phyloP scores from a whole-genome alignment of 1,140 invertebrate genomes.

The Alviniconcha marisindica region DNA sequence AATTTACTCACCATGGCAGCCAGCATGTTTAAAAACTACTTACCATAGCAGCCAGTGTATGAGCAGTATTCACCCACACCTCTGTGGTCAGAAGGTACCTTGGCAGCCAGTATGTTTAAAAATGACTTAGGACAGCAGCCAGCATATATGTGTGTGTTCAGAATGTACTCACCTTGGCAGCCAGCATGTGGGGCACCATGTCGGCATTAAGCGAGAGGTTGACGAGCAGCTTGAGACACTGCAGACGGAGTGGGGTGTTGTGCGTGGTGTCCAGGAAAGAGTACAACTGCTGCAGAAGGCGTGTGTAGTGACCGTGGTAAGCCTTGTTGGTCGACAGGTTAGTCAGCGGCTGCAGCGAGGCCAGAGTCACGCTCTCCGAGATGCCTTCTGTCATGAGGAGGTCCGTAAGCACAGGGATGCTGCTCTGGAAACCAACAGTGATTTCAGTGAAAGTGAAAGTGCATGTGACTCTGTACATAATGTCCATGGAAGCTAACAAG shows the following conservation, averaged over 20 bases:
- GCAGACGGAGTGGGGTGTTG: constrained; percentile 72
- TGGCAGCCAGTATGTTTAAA: no score
- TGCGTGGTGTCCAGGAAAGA: constrained; percentile 55
- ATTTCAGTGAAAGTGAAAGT: no score
- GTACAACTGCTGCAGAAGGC: constrained; percentile 65
- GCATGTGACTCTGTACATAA: no score
- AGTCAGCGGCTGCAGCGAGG: constrained; percentile 70
- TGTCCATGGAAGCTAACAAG: no score
- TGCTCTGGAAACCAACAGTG: constrained; percentile 59
- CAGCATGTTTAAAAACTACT: no score
- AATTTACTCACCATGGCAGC: constrained; percentile 84
- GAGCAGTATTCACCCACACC: no score
- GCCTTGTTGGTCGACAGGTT: constrained; percentile 67
- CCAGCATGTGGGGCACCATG: constrained; percentile 81
- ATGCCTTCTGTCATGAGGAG: constrained; percentile 59
- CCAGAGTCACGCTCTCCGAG: constrained; percentile 62
- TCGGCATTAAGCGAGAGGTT: constrained; percentile 82
- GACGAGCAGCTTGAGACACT: constrained; percentile 81
- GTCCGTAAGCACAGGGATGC: constrained; percentile 66
- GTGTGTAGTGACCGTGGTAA: constrained; percentile 69
- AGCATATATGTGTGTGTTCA: no score
- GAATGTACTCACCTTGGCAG: constrained; percentile 81
- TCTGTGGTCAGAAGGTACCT: no score
- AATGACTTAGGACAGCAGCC: no score
- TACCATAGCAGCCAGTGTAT: no score